Evolutionary conservation across 2,888 invertebrate species (phyloP).

Genomic region (Brachypterus glaber): DNA sequence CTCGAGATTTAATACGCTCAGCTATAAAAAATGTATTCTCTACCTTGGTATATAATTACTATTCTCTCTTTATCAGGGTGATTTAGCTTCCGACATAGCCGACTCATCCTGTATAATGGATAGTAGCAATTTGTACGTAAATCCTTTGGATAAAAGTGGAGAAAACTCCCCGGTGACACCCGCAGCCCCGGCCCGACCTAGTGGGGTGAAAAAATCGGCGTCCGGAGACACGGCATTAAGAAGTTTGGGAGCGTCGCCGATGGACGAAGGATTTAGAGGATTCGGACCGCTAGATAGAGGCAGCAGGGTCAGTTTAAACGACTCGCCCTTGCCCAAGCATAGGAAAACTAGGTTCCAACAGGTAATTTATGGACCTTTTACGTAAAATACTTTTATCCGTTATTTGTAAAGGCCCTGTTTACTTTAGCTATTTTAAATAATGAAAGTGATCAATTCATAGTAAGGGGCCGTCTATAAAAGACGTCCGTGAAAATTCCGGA

Average conservation of each 20-base stretch:
- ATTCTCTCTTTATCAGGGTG: slow-evolving; percentile 39
- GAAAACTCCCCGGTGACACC: slow-evolving; percentile 41
- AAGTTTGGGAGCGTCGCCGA: slow-evolving; percentile 52
- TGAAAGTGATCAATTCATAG: too few relatives aligned
- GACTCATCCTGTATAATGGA: slow-evolving; percentile 42
- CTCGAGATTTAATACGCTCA: too few relatives aligned
- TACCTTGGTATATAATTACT: too few relatives aligned
- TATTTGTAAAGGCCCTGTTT: not conserved
- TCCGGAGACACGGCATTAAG: slow-evolving; percentile 67
- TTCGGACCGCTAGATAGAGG: slow-evolving; percentile 41
- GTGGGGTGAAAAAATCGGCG: slow-evolving; percentile 66
- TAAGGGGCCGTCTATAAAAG: too few relatives aligned
- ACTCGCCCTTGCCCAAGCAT: slow-evolving; percentile 65
- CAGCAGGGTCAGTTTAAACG: slow-evolving; percentile 53
- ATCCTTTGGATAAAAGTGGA: slow-evolving; percentile 64
- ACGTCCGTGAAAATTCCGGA: too few relatives aligned
- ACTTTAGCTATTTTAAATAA: too few relatives aligned
- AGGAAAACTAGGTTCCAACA: slow-evolving; percentile 81
- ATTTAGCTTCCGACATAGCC: slow-evolving; percentile 41
- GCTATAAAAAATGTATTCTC: too few relatives aligned
- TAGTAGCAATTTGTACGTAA: slow-evolving; percentile 81
- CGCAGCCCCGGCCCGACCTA: slow-evolving; percentile 26
- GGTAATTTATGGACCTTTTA: slow-evolving; percentile 49
- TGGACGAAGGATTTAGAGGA: slow-evolving; percentile 47
- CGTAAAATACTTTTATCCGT: too few relatives aligned